Percentiles rank a stretch among this genome's conserved stretches.
phyloP scores from a whole-genome alignment of 1,140 invertebrate genomes.

The Doryteuthis pealeii region DNA sequence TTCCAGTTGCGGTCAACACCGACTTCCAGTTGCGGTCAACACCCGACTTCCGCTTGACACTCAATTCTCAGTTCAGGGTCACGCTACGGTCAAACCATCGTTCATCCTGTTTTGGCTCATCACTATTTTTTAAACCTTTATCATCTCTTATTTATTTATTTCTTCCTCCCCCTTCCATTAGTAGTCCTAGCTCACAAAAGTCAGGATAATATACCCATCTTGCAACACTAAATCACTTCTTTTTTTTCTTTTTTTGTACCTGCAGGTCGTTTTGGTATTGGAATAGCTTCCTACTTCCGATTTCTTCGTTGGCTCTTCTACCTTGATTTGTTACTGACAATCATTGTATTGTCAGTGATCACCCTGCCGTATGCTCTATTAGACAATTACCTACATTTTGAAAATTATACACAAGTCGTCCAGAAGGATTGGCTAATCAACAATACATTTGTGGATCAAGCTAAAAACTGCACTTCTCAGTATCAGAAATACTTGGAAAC shows the following conservation, averaged over 20 bases:
- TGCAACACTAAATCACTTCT: neutral
- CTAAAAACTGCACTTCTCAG: conserved; percentile 27
- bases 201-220: no score
- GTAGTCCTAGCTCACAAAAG: no score
- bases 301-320: conserved; percentile 73
- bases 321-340: conserved; percentile 65
- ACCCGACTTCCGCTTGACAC: no score
- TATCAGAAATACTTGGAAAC: conserved; percentile 28
- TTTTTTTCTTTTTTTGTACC: neutral
- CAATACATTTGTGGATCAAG: conserved; percentile 12
- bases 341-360: conserved; percentile 39
- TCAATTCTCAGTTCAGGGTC: no score
- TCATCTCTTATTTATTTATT: no score
- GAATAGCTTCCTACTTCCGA: conserved; percentile 73
- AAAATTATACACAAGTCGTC: neutral
- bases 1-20: no score
- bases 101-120: no score
- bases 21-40: no score
- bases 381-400: neutral
- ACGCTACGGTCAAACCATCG: no score
- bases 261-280: conserved; percentile 74
- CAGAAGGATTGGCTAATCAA: neutral
- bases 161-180: no score
- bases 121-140: no score
- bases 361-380: conserved; percentile 22